phyloP scores from a whole-genome alignment of 2,888 invertebrate species.

The Mongoloraphidia duomilia region DNA sequence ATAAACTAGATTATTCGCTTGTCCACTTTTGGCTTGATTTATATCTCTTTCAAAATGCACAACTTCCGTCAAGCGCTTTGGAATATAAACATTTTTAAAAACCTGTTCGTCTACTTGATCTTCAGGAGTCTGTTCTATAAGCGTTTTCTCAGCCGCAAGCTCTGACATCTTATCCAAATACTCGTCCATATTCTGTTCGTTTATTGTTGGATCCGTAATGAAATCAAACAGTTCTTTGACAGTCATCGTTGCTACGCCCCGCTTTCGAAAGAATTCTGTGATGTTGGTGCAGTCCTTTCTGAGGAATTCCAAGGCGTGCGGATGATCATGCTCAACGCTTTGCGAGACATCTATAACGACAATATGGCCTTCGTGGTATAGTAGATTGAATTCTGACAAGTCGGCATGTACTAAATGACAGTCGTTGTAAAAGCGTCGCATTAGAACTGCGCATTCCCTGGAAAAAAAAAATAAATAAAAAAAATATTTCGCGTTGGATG shows the following conservation, averaged over 20 bases:
- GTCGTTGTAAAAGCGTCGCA: slow-evolving; percentile 89
- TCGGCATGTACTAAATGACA: slow-evolving; percentile 96
- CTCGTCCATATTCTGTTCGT: slow-evolving; percentile 64
- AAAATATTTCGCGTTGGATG: too few relatives aligned
- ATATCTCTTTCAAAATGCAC: slow-evolving; percentile 78
- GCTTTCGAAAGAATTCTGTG: slow-evolving; percentile 77
- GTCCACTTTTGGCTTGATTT: slow-evolving; percentile 58
- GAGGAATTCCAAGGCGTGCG: slow-evolving; percentile 85
- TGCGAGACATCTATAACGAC: slow-evolving; percentile 96
- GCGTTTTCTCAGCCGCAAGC: slow-evolving; percentile 43
- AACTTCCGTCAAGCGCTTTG: slow-evolving; percentile 81
- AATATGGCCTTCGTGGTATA: slow-evolving; percentile 70
- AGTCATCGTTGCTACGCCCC: slow-evolving; percentile 79
- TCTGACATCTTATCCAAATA: slow-evolving; percentile 62
- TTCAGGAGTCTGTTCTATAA: slow-evolving; percentile 52
- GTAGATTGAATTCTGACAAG: slow-evolving; percentile 89
- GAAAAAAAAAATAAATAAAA: too few relatives aligned
- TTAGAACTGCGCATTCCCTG: slow-evolving; percentile 67
- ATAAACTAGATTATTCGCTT: slow-evolving; percentile 60
- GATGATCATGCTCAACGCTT: slow-evolving; percentile 96
- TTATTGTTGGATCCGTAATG: slow-evolving; percentile 82
- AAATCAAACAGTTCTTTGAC: slow-evolving; percentile 90
- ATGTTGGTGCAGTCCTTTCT: slow-evolving; percentile 92
- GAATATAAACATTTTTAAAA: slow-evolving; percentile 88
- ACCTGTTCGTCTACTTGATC: slow-evolving; percentile 81